Conservation (phyloP, 2,797 vertebrate genomes). For the Anguilla megastoma region DNA sequence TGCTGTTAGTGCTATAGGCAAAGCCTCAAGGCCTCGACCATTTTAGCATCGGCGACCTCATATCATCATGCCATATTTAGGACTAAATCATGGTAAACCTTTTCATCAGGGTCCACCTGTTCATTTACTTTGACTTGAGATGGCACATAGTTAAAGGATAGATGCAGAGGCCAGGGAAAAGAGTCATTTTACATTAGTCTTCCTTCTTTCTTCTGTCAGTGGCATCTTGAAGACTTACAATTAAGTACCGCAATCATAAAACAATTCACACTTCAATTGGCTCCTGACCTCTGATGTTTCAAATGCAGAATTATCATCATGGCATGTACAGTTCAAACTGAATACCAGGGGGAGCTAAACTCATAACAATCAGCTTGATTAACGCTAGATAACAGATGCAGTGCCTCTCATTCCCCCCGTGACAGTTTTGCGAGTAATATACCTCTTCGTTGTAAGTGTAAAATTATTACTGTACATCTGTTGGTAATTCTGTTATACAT, state of each 20-base stretch:
- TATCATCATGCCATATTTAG: conserved; percentile 61
- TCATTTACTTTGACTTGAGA: background rate
- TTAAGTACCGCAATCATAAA: background rate
- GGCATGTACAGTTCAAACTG: background rate
- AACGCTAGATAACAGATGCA: background rate
- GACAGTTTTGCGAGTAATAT: background rate
- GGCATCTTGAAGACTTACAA: background rate
- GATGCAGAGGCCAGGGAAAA: background rate
- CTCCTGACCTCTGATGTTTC: conserved; percentile 6
- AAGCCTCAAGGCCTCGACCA: background rate
- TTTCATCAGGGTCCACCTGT: background rate
- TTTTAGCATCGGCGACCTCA: background rate
- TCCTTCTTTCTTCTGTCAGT: background rate
- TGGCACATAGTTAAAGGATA: background rate
- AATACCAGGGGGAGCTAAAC: background rate
- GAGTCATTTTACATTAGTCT: background rate
- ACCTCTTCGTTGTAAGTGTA: background rate
- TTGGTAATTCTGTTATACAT: background rate
- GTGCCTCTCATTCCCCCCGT: background rate
- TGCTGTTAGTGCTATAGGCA: background rate
- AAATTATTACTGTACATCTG: background rate
- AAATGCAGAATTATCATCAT: conserved; percentile 15
- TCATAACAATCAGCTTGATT: conserved; percentile 9
- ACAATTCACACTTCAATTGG: background rate
- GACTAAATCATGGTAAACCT: background rate